Base-by-base conservation (phyloP, 2,888 invertebrate species). In the Andricus curvator region DNA sequence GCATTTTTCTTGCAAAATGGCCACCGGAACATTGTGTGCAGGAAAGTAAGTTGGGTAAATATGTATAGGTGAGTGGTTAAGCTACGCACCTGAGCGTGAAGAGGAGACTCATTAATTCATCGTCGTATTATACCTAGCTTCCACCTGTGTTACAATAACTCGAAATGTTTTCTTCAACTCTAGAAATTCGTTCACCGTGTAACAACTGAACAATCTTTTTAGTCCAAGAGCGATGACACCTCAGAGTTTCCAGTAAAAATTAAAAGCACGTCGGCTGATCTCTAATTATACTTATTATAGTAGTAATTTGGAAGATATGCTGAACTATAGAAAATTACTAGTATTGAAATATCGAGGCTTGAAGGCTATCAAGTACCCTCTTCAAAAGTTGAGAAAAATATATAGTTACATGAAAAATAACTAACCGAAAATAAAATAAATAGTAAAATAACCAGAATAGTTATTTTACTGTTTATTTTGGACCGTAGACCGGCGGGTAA, bases 71-170 rank as follows among this genome's bases (percentile, higher is more conserved):
- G 82, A 74, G 80, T 84, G 86, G 85, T 89, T 86, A 86, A 86
- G 86, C 83, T 81, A 86, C 84, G 86, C 90, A 89, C 85, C 89
- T 86, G 86, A 90, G 89, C 89, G 86, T 90, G 88, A 89, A 90
- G 78, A 74, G 82, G 78, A 74, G 74, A 74, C 84, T 85, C 83
- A 77, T 82, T 86, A 86, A 86, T 88, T 85, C 84, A 86, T 78
- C 83, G 70, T 82, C 83, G 80, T 84, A 64, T 17, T 84, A 64
- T 17, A 29, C 9, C 29, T 29, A 83, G 85, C 85, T 86, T 88
- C 88, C 88, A 88, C 84, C 85, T 88, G 85, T 81, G 79, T 78
- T 74, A 67, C 29, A 17, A 29, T 74, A 80, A 80, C 81, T 81
- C 56, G 22, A 76, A 80, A 74, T 74, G 51, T 67, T 70, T 80